These are phyloP conservation scores for Sarcophaga rosellei DNA, from an alignment of 2,888 invertebrate species.

Conservation along the genomic window DNA sequence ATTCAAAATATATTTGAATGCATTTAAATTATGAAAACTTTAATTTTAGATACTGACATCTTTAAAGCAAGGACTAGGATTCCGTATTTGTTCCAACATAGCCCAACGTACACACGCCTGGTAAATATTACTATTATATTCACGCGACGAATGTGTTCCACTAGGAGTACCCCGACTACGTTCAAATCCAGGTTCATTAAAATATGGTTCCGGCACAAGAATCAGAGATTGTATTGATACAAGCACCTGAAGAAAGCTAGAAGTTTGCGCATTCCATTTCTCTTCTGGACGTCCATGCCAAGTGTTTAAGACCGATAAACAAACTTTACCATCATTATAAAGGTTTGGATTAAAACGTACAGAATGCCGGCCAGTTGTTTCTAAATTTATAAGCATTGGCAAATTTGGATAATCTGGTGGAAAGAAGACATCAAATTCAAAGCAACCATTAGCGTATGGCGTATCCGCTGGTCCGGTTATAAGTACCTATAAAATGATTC, in stretches of 20 bases:
- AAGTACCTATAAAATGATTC: slow-evolving; percentile 84
- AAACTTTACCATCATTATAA: slow-evolving; percentile 97
- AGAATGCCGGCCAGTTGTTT: slow-evolving; percentile 93
- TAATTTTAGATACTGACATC: slow-evolving; percentile 83
- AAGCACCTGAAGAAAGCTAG: slow-evolving; percentile 94
- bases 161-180: slow-evolving; percentile 93
- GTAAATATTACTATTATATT: slow-evolving; percentile 97
- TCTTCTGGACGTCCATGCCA: slow-evolving; percentile 98
- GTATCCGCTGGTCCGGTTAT: slow-evolving; percentile 96
- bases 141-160: slow-evolving; percentile 93
- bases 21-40: not conserved
- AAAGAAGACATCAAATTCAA: slow-evolving; percentile 95
- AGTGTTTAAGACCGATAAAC: slow-evolving; percentile 96
- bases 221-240: slow-evolving; percentile 96
- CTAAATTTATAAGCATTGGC: slow-evolving; percentile 94
- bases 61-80: slow-evolving; percentile 95
- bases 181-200: slow-evolving; percentile 97
- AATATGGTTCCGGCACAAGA: slow-evolving; percentile 95
- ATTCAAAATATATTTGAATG: slow-evolving; percentile 5
- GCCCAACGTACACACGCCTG: slow-evolving; percentile 98
- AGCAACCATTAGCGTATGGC: slow-evolving; percentile 95
- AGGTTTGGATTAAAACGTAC: slow-evolving; percentile 96
- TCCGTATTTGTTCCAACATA: slow-evolving; percentile 95
- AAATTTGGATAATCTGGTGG: slow-evolving; percentile 91
- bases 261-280: slow-evolving; percentile 98